Evolutionary conservation across 2,888 invertebrate species (phyloP), one percentile per base, ranked within the genome.

Genomic region (Saturnia japonica): DNA sequence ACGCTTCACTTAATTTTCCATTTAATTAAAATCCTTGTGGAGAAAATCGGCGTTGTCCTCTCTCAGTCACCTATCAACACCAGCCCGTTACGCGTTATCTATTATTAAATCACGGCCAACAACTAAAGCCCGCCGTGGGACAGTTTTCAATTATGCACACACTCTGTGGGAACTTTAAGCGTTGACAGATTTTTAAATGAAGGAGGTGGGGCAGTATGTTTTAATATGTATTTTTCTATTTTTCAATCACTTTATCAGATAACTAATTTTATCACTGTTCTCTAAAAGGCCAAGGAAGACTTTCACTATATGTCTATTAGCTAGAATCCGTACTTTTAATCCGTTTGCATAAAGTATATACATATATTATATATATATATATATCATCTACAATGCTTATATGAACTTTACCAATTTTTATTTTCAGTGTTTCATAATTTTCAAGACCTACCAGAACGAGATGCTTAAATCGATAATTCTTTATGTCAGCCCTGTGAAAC

Each of bases 81-180:
- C 19, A 42, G 66, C n/a, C 47, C 80, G 80, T 85, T 78, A 77
- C 80, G 76, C 81, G 71, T 85, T 86, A 88, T 88, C 88, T 87
- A 80, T 83, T 86, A 85, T 86, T 85, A 85, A 86, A 88, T 87
- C 88, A 80, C 75, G 51, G 68, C 62, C 62, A 62, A 71, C 68
- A 75, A 75, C 74, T 72, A 78, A 78, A 78, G 68, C 75, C 72
- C 69, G 69, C 73, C 74, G 71, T 72, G 77, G 81, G 82, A 83
- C 86, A 85, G 83, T 86, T 88, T 90, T 89, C 88, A 89, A 89
- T 90, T 89, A 89, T 84, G 82, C 76, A 78, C 76, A 74, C 69
- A 72, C 68, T 71, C 74, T 67, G 67, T 57, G 72, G 71, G 74
- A 71, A 74, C 78, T 54, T 69, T 19, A 54, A 51, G 42, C 70